Evolutionary conservation across 37 sponge, comb jelly and placozoan genomes (phyloP), one percentile per base, ranked within the genome.

Genomic region (Geodia barretti): DNA sequence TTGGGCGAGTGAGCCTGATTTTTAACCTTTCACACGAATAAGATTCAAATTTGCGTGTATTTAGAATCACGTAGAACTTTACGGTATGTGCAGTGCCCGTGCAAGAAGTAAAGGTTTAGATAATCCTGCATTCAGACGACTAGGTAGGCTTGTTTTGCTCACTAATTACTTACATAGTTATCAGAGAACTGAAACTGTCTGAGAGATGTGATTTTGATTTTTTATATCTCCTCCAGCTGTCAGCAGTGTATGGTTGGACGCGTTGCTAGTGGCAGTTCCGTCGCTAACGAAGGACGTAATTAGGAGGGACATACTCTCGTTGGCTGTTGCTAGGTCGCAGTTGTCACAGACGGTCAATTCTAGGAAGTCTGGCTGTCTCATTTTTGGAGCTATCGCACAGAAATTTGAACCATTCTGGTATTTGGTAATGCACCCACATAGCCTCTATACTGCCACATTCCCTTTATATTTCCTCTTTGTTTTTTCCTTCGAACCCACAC

Each of bases 371-470:
- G 76, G 79, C 64, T 93, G 93, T 34, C 20, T 47, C 9, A 71
- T 93, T 4, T 31, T 82, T 1, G 93, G 83, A 26, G 70, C 34
- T 5, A 64, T 93, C 33, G 86, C 86, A 7, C 39, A 33, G 3
- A 72, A 42, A 31, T 80, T 93, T 80, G 93, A 93, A 1, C 64
- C 82, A 28, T 72, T 42, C 54, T 93, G 93, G 93, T 93, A 68
- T 60, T 83, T 37, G 28, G 29, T 25, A 30, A 75, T 3, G 32
- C 26, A 75, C 11, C n/a, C 8, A 8, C 67, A 65, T 9, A 65
- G 67, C 64, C 64, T 62, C 64, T 28, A n/a, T 62, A n/a, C 35
- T 72, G 43, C 25, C 35, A 21, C 73, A 17, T 2, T 3, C 3
- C 31, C 7, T 17, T 29, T 8, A 4, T 68, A 20, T 17, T 21